phyloP scores from a whole-genome alignment of 2,113 vertebrate species.

The Trichomycterus rosablanca region DNA sequence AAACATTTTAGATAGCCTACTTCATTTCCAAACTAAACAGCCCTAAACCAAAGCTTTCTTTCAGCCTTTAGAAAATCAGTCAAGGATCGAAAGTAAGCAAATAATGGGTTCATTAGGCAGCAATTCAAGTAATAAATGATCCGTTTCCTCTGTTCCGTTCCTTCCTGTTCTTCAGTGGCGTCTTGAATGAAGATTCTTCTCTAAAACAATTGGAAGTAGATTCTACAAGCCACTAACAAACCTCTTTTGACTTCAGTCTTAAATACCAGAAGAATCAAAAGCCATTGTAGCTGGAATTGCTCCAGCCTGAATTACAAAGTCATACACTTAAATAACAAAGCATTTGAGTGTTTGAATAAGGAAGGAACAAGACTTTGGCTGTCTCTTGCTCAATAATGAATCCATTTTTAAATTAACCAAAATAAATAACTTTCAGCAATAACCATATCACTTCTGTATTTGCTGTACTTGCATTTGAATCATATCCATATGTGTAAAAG shows the following conservation, averaged over 20 bases:
- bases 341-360: background rate
- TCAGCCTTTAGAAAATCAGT: constrained; percentile 24
- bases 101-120: constrained; percentile 8
- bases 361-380: no score
- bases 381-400: no score
- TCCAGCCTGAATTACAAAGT: constrained; percentile 6
- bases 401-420: background rate
- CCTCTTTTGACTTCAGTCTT: constrained; percentile 10
- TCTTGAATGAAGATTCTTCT: constrained; percentile 10
- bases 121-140: constrained; percentile 50
- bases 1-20: constrained; percentile 19
- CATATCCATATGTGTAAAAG: background rate
- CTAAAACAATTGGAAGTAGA: background rate
- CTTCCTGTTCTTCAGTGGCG: background rate
- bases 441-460: no score
- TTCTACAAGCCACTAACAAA: constrained; percentile 7
- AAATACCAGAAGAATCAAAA: background rate
- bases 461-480: no score
- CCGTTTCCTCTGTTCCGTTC: constrained; percentile 39
- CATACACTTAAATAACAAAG: background rate
- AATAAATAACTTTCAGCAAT: background rate
- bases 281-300: background rate
- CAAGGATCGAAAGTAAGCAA: constrained; percentile 5
- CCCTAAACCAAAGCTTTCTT: constrained; percentile 23
- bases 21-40: constrained; percentile 23